phyloP scores from a whole-genome alignment of 1,140 invertebrate species.

The Drosophila teissieri region DNA sequence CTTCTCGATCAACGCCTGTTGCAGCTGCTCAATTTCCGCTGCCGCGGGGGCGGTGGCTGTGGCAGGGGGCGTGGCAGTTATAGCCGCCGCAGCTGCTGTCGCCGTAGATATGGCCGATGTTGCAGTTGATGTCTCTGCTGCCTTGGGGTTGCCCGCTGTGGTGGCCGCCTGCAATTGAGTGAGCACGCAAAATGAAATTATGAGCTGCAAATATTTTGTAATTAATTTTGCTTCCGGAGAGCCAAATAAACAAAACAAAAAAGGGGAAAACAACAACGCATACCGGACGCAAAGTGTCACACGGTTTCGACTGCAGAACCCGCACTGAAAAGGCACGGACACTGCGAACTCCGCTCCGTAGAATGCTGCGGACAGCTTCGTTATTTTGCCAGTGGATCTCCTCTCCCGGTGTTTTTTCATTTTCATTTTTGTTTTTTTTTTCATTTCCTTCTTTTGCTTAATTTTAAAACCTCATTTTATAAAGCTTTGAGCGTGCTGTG shows the following conservation, averaged over 20 bases:
- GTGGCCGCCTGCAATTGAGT: slow-evolving; percentile 65
- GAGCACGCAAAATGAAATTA: slow-evolving; percentile 46
- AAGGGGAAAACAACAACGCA: slow-evolving; percentile 16
- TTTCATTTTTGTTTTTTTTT: too few species aligned
- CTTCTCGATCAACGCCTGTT: slow-evolving; percentile 91
- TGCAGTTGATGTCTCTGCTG: slow-evolving; percentile 12
- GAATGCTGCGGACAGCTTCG: slow-evolving; percentile 34
- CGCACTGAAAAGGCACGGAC: slow-evolving; percentile 44
- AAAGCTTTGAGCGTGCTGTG: slow-evolving; percentile 58
- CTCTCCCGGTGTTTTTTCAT: not conserved
- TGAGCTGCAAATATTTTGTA: slow-evolving; percentile 64
- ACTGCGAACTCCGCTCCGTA: slow-evolving; percentile 11
- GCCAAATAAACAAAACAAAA: too few species aligned
- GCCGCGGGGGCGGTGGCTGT: slow-evolving; percentile 55
- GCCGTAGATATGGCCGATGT: slow-evolving; percentile 22
- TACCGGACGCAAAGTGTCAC: slow-evolving; percentile 69
- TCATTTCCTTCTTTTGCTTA: slow-evolving; percentile 18
- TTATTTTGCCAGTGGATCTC: slow-evolving; percentile 47
- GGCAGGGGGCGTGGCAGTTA: slow-evolving; percentile 10
- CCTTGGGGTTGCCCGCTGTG: slow-evolving; percentile 46
- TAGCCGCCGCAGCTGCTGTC: slow-evolving; percentile 12
- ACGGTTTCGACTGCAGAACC: slow-evolving; percentile 62
- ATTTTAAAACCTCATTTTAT: slow-evolving; percentile 48
- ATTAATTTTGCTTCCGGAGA: slow-evolving; percentile 73
- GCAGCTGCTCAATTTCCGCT: slow-evolving; percentile 93